Conservation (phyloP, 1,140 invertebrate genomes). For the Drosophila tsacasi region DNA sequence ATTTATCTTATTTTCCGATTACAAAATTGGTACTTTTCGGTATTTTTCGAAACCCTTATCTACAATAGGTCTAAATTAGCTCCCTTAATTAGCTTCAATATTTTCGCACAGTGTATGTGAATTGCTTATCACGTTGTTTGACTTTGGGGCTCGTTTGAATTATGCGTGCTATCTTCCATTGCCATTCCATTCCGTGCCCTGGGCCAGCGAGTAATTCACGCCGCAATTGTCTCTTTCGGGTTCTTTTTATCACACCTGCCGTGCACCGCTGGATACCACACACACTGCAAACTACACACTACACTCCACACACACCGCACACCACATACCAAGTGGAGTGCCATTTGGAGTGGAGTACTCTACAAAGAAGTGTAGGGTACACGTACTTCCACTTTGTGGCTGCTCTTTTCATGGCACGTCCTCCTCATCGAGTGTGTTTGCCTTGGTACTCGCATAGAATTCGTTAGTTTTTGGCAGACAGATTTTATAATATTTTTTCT, state of each 20-base stretch:
- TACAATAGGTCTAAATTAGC: not conserved
- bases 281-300: constrained; percentile 17
- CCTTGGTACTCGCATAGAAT: constrained; percentile 52
- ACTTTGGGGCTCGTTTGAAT: constrained; percentile 75
- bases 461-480: constrained; percentile 40
- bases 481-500: constrained; percentile 3
- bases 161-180: constrained; percentile 66
- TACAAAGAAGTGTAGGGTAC: constrained; percentile 28
- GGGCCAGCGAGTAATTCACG: constrained; percentile 36
- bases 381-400: constrained; percentile 46
- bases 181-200: constrained; percentile 37
- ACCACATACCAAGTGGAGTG: constrained; percentile 16
- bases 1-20: not conserved
- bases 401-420: constrained; percentile 54
- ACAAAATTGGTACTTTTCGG: not conserved
- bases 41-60: not conserved
- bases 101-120: constrained; percentile 42
- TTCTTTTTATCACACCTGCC: constrained; percentile 75
- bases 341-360: constrained; percentile 33
- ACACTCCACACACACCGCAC: constrained; percentile 14
- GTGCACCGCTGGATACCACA: constrained; percentile 65
- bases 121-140: constrained; percentile 78
- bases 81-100: not conserved
- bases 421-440: constrained; percentile 50
- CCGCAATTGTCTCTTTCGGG: constrained; percentile 54